These are phyloP conservation scores for Anarhynchus alexandrinus DNA, from an alignment of 2,113 vertebrate species.

Conservation along the genomic window DNA sequence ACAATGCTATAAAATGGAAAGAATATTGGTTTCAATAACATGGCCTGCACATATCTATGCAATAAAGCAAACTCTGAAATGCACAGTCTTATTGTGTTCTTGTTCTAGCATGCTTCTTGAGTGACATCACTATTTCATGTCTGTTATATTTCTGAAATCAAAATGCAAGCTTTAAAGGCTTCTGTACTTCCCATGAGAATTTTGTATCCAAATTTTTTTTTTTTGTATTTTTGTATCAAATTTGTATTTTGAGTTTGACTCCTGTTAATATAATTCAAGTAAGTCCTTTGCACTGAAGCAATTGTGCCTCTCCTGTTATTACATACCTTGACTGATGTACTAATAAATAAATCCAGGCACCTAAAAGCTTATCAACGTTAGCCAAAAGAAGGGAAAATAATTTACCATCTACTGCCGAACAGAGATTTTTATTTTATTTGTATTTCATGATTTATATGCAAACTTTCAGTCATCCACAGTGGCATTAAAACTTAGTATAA, in stretches of 20 bases:
- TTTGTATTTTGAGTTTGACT: conserved; percentile 41
- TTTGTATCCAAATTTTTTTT: neutral
- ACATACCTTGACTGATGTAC: neutral
- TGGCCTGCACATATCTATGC: neutral
- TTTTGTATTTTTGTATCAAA: neutral
- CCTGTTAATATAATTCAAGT: neutral
- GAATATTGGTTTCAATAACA: neutral
- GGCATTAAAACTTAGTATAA: neutral
- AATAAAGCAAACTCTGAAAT: neutral
- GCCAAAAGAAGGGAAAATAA: neutral
- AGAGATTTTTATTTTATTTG: neutral
- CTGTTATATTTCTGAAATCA: conserved; percentile 9
- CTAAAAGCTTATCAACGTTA: neutral
- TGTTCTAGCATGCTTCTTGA: neutral
- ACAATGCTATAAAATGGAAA: neutral
- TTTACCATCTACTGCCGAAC: neutral
- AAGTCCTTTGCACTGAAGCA: neutral
- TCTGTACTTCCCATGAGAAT: neutral
- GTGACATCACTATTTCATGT: neutral
- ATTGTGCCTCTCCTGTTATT: neutral
- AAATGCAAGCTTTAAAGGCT: conserved; percentile 20
- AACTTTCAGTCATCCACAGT: neutral
- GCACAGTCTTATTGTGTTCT: neutral
- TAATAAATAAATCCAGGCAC: neutral
- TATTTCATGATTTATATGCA: neutral